These are phyloP conservation scores for Pachypsylla venusta DNA, from an alignment of 1,140 invertebrate genomes.

Conservation along the genomic window DNA sequence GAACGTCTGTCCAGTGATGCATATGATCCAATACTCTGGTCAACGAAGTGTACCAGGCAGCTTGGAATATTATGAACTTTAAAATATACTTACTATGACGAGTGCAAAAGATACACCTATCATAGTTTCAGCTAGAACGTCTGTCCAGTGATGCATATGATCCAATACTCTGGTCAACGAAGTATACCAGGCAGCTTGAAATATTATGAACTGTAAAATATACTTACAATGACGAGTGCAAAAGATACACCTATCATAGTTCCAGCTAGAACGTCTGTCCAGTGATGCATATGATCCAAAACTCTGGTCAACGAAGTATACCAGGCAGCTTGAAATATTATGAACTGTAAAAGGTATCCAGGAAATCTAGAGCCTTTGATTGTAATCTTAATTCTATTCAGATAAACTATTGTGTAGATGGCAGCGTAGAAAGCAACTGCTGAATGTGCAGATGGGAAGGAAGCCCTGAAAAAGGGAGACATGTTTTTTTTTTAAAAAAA, in stretches of 20 bases:
- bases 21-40: constrained; percentile 45
- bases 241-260: constrained; percentile 37
- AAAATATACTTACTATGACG: constrained; percentile 34
- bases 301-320: constrained; percentile 37
- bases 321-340: constrained; percentile 28
- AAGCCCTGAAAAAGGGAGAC: constrained; percentile 19
- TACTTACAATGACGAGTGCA: constrained; percentile 34
- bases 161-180: constrained; percentile 40
- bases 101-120: constrained; percentile 38
- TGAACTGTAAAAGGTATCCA: constrained; percentile 11
- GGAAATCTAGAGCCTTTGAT: not conserved
- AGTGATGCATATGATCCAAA: constrained; percentile 49
- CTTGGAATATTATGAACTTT: too few species aligned
- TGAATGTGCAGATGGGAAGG: constrained; percentile 24
- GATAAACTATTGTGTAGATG: constrained; percentile 19
- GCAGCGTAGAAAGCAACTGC: constrained; percentile 22
- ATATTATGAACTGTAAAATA: constrained; percentile 7
- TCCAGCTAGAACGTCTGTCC: constrained; percentile 46
- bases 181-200: constrained; percentile 31
- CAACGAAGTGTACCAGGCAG: constrained; percentile 33
- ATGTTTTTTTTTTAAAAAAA: too few species aligned
- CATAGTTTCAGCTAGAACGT: constrained; percentile 42
- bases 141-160: constrained; percentile 50
- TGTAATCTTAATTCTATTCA: not conserved
- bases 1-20: constrained; percentile 50